A percentile compares a stretch with the other conserved stretches of the same genome.
Evolutionary conservation across 2,797 vertebrate species (phyloP).

Genomic region (Threskiornis aethiopicus): DNA sequence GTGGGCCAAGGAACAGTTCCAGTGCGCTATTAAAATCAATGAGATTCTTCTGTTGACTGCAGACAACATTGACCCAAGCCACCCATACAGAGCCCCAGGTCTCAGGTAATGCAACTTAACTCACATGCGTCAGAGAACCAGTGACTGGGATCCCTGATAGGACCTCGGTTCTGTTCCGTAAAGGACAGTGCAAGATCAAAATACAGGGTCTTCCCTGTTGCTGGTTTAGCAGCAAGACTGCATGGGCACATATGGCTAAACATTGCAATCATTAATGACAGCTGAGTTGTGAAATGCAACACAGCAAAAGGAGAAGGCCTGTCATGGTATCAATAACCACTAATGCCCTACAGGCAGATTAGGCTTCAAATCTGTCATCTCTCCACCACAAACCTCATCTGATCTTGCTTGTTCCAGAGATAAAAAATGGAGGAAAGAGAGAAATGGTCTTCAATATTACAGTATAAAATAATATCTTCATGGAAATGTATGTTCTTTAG

Average conservation of each 20-base stretch:
- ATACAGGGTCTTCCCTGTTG: background rate
- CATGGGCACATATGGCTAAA: background rate
- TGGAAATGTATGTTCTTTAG: background rate
- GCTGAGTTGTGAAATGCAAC: background rate
- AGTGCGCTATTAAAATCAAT: background rate
- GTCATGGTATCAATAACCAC: background rate
- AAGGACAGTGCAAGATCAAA: background rate
- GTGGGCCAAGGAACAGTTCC: background rate
- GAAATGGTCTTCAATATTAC: background rate
- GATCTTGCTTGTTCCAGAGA: background rate
- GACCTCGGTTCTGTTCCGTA: background rate
- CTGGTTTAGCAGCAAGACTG: background rate
- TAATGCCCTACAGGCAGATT: background rate
- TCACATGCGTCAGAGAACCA: background rate
- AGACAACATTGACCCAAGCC: background rate
- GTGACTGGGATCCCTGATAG: background rate
- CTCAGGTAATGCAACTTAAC: background rate
- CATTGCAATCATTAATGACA: background rate
- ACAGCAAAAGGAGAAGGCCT: background rate
- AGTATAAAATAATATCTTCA: background rate
- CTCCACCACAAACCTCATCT: background rate
- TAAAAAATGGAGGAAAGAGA: background rate
- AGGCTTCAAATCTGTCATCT: background rate
- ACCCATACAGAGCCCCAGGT: background rate
- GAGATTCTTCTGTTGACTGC: background rate